Evolutionary conservation across 2,797 vertebrate genomes (phyloP).

Genomic region (Alfaro cultratus): DNA sequence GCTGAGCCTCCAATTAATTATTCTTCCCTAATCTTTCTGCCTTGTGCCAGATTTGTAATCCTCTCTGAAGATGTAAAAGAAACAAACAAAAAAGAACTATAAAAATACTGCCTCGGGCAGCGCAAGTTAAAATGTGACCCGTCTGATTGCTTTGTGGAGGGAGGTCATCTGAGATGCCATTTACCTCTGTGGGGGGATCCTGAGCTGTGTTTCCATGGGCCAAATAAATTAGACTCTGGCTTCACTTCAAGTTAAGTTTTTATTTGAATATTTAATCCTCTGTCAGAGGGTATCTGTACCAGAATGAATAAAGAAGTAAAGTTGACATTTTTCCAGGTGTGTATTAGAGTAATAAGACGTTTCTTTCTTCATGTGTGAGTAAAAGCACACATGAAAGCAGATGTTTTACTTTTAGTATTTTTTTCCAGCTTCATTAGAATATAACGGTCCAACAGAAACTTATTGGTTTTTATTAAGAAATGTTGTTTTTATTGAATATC

Average conservation of each 20-base stretch:
- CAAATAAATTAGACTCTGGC: neutral
- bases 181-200: neutral
- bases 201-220: conserved; percentile 9
- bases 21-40: conserved; percentile 16
- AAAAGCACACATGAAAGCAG: neutral
- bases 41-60: conserved; percentile 11
- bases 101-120: neutral
- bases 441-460: neutral
- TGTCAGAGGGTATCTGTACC: neutral
- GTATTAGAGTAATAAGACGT: no score
- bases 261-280: neutral
- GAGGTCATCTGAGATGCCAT: neutral
- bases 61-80: conserved; percentile 12
- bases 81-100: neutral
- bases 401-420: neutral
- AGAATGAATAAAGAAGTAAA: neutral
- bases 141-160: neutral
- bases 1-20: conserved; percentile 39
- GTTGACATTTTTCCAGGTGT: neutral
- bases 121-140: neutral
- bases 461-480: neutral
- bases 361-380: neutral
- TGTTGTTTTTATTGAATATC: neutral
- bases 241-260: conserved; percentile 7
- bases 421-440: neutral